Base-by-base conservation (phyloP, 2,888 invertebrate genomes). In the Agapostemon virescens region DNA sequence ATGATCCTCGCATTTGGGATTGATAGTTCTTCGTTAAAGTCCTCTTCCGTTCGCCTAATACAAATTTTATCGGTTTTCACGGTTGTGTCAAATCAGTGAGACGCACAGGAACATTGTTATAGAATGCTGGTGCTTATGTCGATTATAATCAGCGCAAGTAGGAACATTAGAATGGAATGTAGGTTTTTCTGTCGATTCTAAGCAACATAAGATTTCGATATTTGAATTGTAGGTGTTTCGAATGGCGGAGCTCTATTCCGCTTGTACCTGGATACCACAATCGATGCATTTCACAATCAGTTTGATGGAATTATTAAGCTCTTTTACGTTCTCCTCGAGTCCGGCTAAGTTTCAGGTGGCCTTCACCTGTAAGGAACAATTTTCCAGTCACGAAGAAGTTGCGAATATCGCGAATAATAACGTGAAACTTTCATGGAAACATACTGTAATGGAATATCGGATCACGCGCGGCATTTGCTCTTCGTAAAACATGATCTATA, bases 371-470 rank as follows among this genome's bases (percentile, higher is more conserved):
- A 0, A 40, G 20, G 49, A 42, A 52, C 58, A 26, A 74, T 74
- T 74, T 74, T 52, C 52, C 67, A 63, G 49, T 68, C 68, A 52
- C 74, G 68, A 52, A 33, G 38, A 42, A 64, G n/a, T 36, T 20
- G 49, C n/a, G 20, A 33, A 1, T 55, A 55, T 72, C 52, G 33
- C 45, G 67, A 72, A 52, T 66, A 71, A 45, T 55, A 72, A 67
- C 72, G n/a, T n/a, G 30, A 38, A 26, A 20, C 38, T 68, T 15
- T 23, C 42, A 17, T 0, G 42, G 17, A n/a, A 55, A 0, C n/a
- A 63, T 36, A 26, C 6, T 33, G 13, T 36, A 11, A 58, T 15
- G 30, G 26, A 26, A 30, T 15, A 20, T 23, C 13, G 13, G 38
- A 33, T 38, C 42, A 7, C 26, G 38, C 20, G 20, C 33, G 2